Base-by-base conservation (phyloP, 2,888 invertebrate species). In the Xestobium rufovillosum region DNA sequence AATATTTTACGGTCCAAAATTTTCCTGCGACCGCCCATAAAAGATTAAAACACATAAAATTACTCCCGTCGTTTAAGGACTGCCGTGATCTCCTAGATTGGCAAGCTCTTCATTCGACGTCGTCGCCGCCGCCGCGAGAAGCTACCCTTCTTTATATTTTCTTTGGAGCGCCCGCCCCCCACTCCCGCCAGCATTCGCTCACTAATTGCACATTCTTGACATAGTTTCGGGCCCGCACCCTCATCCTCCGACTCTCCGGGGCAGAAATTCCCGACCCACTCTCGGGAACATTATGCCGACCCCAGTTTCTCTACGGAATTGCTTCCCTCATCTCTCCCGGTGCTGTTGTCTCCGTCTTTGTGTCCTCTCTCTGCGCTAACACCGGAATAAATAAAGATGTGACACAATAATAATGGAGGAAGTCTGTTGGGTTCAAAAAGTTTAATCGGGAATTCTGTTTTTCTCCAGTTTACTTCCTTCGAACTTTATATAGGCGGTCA, bases 181-280 rank as follows among this genome's bases (percentile, higher is more conserved):
- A 66, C 66, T 68, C 68, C 60, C 67, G 36, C 41, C 43, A 31
- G 27, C 31, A 49, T 75, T 75, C 78, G 79, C 77, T 82, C 85
- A 85, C 86, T 87, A 87, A 89, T 88, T 87, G 86, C 85, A 84
- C 86, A 88, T 87, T 88, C 87, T 85, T 87, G 83, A 84, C 86
- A 87, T 87, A 87, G 86, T 87, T 87, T 83, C 80, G 79, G 75
- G 76, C 78, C 77, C 76, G 73, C 69, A 68, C 72, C 69, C 71
- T 71, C 72, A 67, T 64, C 69, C 66, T 68, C 42, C 48, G 36
- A 27, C 11, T 4, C 59, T 59, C 66, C 68, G 59, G 66, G 31
- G 31, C 33, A 9, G 30, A 37, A 26, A 23, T n/a, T 27, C 23
- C 23, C 14, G n/a, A n/a, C n/a, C n/a, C n/a, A n/a, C n/a, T n/a